Percentiles rank a stretch among this genome's conserved stretches.
phyloP scores from a whole-genome alignment of 53 echinoderm and acorn worm species.

The Apostichopus leukothele region DNA sequence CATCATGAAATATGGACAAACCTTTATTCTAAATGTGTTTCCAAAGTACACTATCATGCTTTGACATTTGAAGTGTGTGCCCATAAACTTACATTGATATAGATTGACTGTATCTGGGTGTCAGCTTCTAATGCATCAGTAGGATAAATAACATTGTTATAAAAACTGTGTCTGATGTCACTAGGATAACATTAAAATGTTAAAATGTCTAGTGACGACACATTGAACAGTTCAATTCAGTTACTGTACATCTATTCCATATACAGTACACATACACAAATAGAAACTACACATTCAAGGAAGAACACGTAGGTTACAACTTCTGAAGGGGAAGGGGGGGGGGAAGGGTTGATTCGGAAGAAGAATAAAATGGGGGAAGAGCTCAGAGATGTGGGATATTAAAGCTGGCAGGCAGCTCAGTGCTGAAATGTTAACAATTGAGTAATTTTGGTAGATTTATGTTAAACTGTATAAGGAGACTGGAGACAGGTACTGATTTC shows the following conservation, averaged over 20 bases:
- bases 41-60: not conserved
- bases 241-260: not conserved
- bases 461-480: too few relatives aligned
- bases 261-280: not conserved
- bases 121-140: not conserved
- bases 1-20: not conserved
- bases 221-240: not conserved
- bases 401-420: too few relatives aligned
- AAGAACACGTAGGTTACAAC: not conserved
- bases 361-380: too few relatives aligned
- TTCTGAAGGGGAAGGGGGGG: too few relatives aligned
- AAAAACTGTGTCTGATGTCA: not conserved
- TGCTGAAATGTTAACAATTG: too few relatives aligned
- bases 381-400: too few relatives aligned
- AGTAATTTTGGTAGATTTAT: too few relatives aligned
- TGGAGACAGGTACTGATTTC: too few relatives aligned
- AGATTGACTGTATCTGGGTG: not conserved
- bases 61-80: not conserved
- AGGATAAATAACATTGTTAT: not conserved
- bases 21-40: not conserved
- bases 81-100: not conserved
- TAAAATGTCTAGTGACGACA: not conserved
- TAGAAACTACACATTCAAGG: not conserved
- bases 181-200: not conserved
- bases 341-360: too few relatives aligned